Evolutionary conservation across 2,113 vertebrate genomes (phyloP).

Genomic region (Fukomys damarensis): DNA sequence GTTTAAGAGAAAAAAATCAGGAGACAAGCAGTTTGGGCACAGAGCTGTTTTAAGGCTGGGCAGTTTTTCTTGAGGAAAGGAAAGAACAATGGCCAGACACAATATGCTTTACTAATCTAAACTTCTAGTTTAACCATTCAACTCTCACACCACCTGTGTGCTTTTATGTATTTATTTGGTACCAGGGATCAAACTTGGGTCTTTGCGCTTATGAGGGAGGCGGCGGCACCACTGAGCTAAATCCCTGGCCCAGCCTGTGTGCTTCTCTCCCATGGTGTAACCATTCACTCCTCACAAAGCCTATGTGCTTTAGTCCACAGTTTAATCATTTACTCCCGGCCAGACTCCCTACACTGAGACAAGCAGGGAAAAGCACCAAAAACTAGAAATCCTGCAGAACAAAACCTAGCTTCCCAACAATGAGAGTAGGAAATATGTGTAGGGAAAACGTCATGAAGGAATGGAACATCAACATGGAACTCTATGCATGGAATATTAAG

Average conservation of each 20-base stretch:
- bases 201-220: too few species aligned
- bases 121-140: neutral
- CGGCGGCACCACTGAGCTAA: too few species aligned
- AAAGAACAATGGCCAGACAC: neutral
- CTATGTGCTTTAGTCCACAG: neutral
- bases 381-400: neutral
- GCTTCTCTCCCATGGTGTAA: neutral
- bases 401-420: neutral
- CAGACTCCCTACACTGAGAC: neutral
- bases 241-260: too few species aligned
- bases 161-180: too few species aligned
- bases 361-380: neutral
- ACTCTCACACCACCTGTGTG: neutral
- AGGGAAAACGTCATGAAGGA: neutral
- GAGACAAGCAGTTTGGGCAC: neutral
- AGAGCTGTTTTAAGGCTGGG: neutral
- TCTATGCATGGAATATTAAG: neutral
- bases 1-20: neutral
- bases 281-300: neutral
- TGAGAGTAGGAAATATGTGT: neutral
- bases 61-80: neutral
- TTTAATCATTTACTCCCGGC: neutral
- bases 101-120: neutral
- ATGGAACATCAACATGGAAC: neutral
- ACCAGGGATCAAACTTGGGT: too few species aligned